Evolutionary conservation across 2,797 vertebrate species (phyloP), one percentile per base, ranked within the genome.

Genomic region (Momotus momota): DNA sequence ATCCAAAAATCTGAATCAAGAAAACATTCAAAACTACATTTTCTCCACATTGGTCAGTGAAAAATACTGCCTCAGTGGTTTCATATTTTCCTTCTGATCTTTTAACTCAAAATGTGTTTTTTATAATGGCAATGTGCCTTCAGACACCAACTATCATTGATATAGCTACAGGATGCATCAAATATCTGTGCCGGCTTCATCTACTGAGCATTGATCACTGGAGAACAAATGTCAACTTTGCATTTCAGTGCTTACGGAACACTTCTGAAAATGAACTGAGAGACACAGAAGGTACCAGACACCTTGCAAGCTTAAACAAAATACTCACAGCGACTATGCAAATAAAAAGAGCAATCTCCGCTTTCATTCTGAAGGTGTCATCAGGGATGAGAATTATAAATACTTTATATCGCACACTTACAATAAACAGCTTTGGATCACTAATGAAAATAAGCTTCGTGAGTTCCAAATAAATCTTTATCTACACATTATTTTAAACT

Each of bases 371-470:
- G 46, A 48, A 71, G 57, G 57, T 92, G 41, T 52, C 75, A 64
- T 29, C 27, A 38, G n/a, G 27, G 55, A 64, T 88, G 48, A 84
- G 78, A 80, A 92, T 83, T 62, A 72, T 26, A 8, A 77, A 83
- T 65, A 88, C 84, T 67, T 93, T 86, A 17, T 58, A 86, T 64
- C 3, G 2, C 58, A 75, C 1, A 3, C 38, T 84, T 71, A 31
- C 74, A 90, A 88, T 60, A 80, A 90, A 81, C 20, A 86, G 54
- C n/a, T 38, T 29, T 69, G 66, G 73, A 57, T 91, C 86, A 41
- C 91, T 88, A 89, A 79, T 38, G 46, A 67, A 95, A 95, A 79
- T 41, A 86, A 78, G 43, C 73, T 86, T 61, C 60, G 43, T 65
- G 57, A 78, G 61, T 58, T 86, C 70, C 67, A 88, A 86, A 89